Conservation (phyloP, 2,797 vertebrate species). For the Lindbergichthys nudifrons region DNA sequence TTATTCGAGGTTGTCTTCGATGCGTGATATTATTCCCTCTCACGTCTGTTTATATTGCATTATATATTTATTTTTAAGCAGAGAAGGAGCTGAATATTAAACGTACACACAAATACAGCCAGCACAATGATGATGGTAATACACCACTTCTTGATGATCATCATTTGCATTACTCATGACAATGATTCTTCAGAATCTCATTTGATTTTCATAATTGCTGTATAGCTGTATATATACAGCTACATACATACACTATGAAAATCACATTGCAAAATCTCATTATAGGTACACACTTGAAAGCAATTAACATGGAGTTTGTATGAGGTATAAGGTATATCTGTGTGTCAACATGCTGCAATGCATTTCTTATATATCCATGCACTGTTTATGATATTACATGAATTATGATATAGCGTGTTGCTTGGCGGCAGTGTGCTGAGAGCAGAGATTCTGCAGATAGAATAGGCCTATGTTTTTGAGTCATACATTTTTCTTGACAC, state of each 20-base stretch:
- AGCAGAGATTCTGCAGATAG: conserved; percentile 83
- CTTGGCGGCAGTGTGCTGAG: conserved; percentile 74
- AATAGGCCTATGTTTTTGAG: conserved; percentile 83
- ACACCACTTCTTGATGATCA: conserved; percentile 69
- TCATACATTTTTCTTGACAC: conserved; percentile 88
- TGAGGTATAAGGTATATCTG: conserved; percentile 61
- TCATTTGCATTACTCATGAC: conserved; percentile 71
- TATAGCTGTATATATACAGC: conserved; percentile 35
- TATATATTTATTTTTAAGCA: conserved; percentile 83
- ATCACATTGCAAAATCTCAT: conserved; percentile 54
- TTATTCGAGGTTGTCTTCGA: conserved; percentile 80
- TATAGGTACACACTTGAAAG: conserved; percentile 53
- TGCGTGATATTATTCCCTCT: conserved; percentile 85
- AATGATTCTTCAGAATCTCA: conserved; percentile 66
- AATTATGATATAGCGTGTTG: conserved; percentile 72
- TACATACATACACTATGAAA: conserved; percentile 55
- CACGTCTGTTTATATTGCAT: conserved; percentile 85
- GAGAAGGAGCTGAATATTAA: conserved; percentile 83
- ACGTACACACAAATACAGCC: conserved; percentile 67
- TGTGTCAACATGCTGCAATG: conserved; percentile 49
- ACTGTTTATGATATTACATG: conserved; percentile 68
- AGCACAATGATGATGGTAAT: conserved; percentile 62
- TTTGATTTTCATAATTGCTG: conserved; percentile 75
- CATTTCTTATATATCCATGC: conserved; percentile 52
- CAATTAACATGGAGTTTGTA: conserved; percentile 66